These are phyloP conservation scores for Aplochiton taeniatus DNA, from an alignment of 2,797 vertebrate genomes.

Conservation along the genomic window DNA sequence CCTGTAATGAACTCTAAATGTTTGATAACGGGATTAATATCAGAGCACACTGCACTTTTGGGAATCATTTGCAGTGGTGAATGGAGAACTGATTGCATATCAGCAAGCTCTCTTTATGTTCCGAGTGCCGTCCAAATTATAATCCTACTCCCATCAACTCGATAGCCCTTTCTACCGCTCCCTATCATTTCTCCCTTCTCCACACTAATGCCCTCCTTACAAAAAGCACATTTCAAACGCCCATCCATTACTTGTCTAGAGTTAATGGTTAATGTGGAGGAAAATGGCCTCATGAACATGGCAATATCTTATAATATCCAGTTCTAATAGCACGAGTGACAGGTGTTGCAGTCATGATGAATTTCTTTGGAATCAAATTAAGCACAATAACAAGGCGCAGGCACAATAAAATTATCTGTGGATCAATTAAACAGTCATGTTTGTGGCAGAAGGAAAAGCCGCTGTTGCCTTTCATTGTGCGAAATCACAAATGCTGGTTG, in stretches of 20 bases:
- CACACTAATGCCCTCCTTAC: conserved; percentile 31
- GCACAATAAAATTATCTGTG: too few species aligned
- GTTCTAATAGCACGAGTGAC: not conserved
- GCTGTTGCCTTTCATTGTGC: conserved; percentile 47
- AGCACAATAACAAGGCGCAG: not conserved
- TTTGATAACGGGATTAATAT: conserved; percentile 43
- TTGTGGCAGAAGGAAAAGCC: conserved; percentile 19
- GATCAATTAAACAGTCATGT: too few species aligned
- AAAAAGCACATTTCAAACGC: conserved; percentile 41
- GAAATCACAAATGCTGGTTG: conserved; percentile 47
- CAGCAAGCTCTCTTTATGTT: conserved; percentile 55
- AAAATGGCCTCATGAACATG: conserved; percentile 14
- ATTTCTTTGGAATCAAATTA: not conserved
- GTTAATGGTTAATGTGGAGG: conserved; percentile 34
- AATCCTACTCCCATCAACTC: conserved; percentile 52
- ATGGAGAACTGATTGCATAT: conserved; percentile 58
- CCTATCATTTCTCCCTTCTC: conserved; percentile 44
- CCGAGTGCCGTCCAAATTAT: conserved; percentile 58
- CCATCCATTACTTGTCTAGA: conserved; percentile 38
- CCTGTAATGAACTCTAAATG: conserved; percentile 40
- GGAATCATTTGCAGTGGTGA: conserved; percentile 49
- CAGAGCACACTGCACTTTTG: conserved; percentile 28
- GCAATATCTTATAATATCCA: conserved; percentile 33
- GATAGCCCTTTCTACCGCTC: conserved; percentile 48
- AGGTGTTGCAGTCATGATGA: conserved; percentile 20